A percentile compares a stretch with the other conserved stretches of the same genome.
Evolutionary conservation across 2,113 vertebrate genomes (phyloP).

Genomic region (Menura novaehollandiae): DNA sequence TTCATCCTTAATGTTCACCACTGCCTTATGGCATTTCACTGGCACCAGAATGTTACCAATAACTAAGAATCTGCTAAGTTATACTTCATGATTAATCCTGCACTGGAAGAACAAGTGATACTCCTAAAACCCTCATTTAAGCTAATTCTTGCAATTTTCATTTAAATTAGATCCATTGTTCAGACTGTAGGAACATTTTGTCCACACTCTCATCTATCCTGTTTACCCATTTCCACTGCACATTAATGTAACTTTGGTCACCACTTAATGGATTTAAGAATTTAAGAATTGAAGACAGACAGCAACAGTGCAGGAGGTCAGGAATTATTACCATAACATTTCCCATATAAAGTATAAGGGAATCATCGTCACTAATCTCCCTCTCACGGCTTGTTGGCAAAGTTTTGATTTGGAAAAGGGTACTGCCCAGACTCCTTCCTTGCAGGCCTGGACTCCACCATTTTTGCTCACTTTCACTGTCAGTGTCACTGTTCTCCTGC

Average conservation of each 20-base stretch:
- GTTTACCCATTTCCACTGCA: background rate
- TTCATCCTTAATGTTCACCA: background rate
- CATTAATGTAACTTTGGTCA: background rate
- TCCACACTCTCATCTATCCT: background rate
- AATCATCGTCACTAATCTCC: background rate
- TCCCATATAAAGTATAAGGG: too few relatives aligned
- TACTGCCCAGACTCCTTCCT: background rate
- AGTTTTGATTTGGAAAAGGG: background rate
- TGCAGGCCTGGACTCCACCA: background rate
- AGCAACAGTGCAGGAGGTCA: background rate
- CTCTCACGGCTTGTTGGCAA: background rate
- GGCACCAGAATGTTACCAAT: background rate
- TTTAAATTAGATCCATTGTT: background rate
- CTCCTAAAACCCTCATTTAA: background rate
- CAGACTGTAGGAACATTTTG: background rate
- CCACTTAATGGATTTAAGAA: background rate
- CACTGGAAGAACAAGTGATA: background rate
- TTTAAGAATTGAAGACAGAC: background rate
- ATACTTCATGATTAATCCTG: background rate
- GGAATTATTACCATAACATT: accelerated
- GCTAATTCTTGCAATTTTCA: background rate
- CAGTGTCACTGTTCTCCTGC: background rate
- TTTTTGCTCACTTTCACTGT: background rate
- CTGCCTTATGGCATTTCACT: background rate
- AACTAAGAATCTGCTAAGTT: background rate